Conservation (phyloP, 2,797 vertebrate species). For the Cyclura pinguis region DNA sequence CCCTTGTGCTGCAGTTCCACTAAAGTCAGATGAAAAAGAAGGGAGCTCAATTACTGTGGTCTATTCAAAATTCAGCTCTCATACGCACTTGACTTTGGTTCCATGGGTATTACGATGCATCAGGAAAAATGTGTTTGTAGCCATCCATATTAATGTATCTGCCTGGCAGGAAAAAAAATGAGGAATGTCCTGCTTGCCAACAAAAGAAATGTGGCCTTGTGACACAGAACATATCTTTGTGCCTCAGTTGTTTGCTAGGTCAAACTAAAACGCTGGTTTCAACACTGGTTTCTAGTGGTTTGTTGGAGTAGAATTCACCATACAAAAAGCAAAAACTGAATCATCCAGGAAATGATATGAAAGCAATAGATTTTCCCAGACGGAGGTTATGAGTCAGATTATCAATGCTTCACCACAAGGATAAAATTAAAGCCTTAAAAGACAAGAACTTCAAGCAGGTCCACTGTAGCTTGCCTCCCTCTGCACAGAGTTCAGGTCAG, state of each 20-base stretch:
- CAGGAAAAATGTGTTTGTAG: conserved; percentile 12
- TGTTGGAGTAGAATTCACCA: neutral
- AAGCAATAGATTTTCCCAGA: neutral
- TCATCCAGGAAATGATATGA: neutral
- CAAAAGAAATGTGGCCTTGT: conserved; percentile 3
- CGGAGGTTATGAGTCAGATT: conserved; percentile 2
- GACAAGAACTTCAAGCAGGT: neutral
- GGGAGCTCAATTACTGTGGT: neutral
- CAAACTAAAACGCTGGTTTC: neutral
- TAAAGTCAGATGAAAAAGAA: neutral
- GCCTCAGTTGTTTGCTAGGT: neutral
- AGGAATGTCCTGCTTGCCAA: neutral
- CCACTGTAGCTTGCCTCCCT: neutral
- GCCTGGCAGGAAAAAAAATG: neutral
- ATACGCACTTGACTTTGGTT: neutral
- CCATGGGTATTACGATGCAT: conserved; percentile 4
- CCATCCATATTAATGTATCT: neutral
- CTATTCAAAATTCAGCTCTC: conserved; percentile 21
- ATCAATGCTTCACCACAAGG: conserved; percentile 17
- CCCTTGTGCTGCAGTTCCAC: neutral
- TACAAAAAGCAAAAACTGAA: neutral
- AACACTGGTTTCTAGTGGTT: neutral
- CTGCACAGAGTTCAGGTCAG: neutral
- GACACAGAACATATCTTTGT: conserved; percentile 5
- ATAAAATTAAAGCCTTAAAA: conserved; percentile 33